Percentiles rank a stretch among this genome's conserved stretches.
phyloP scores from a whole-genome alignment of 2,797 vertebrate species.

The Gymnoscopelus microlampas region DNA sequence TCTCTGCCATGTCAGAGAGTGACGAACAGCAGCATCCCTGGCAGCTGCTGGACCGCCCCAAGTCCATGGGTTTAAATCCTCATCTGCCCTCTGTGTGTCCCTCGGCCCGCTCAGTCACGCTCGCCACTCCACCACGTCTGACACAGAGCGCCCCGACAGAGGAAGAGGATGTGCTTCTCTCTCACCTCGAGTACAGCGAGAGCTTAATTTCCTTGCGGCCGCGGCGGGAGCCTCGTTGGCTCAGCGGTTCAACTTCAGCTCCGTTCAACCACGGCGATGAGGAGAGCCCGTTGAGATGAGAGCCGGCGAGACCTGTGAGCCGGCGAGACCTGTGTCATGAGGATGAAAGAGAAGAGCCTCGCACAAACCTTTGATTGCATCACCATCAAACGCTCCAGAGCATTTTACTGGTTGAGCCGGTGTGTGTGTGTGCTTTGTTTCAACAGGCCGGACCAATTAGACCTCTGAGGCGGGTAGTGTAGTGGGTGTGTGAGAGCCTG shows the following conservation, averaged over 20 bases:
- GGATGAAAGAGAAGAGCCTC: conserved; percentile 10
- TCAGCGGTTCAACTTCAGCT: conserved; percentile 3
- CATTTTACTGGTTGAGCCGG: conserved; percentile 40
- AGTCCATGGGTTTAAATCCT: conserved; percentile 36
- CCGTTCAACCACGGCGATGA: conserved; percentile 1
- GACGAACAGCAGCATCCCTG: conserved; percentile 33
- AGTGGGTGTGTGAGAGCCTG: conserved; percentile 1
- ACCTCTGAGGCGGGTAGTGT: neutral
- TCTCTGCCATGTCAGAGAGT: conserved; percentile 35
- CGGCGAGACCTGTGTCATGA: too few species aligned
- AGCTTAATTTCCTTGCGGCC: too few species aligned
- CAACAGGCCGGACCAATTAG: conserved; percentile 29
- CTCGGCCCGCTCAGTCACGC: neutral
- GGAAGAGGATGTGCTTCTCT: conserved; percentile 32
- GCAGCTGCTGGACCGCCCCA: conserved; percentile 20
- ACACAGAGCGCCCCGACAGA: conserved; percentile 5
- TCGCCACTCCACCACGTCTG: conserved; percentile 6
- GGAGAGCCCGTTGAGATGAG: too few species aligned
- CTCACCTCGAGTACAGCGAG: neutral
- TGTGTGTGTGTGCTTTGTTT: conserved; percentile 20
- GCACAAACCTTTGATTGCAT: conserved; percentile 53
- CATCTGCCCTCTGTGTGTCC: conserved; percentile 35
- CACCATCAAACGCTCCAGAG: conserved; percentile 50
- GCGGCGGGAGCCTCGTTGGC: neutral
- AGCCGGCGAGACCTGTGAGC: too few species aligned